Conservation (phyloP, 92 coral and sea anemone species). For the Galaxea fascicularis region DNA sequence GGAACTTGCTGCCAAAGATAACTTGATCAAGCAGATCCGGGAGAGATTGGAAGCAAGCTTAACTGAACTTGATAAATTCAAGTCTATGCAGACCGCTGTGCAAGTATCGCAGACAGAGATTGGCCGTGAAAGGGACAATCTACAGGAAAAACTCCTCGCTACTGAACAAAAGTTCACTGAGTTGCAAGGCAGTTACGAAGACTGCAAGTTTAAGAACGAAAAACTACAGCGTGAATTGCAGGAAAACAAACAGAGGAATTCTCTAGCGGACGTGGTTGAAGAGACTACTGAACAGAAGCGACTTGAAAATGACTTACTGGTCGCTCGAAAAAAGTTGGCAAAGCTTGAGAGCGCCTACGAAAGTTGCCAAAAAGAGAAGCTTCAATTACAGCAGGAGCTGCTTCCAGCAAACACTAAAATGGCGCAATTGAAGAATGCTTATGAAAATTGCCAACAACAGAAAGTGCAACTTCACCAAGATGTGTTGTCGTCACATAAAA, state of each 20-base stretch:
- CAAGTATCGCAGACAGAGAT: conserved; percentile 61
- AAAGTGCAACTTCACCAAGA: conserved; percentile 83
- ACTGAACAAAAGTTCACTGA: conserved; percentile 74
- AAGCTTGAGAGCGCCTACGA: conserved; percentile 89
- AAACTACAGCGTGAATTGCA: conserved; percentile 77
- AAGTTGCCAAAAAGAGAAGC: conserved; percentile 80
- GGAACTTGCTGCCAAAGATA: conserved; percentile 82
- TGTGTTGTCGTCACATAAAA: conserved; percentile 75
- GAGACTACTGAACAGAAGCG: conserved; percentile 65
- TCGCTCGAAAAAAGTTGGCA: conserved; percentile 61
- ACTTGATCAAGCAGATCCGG: conserved; percentile 77
- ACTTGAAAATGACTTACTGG: conserved; percentile 80
- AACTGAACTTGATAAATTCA: conserved; percentile 66
- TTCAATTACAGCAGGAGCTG: conserved; percentile 83
- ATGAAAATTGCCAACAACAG: conserved; percentile 79
- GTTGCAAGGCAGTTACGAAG: conserved; percentile 70
- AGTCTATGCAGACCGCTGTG: conserved; percentile 45
- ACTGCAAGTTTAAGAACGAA: conserved; percentile 69
- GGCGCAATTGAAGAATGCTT: conserved; percentile 82
- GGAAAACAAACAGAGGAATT: conserved; percentile 62
- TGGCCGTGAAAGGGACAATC: conserved; percentile 66
- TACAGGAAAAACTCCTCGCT: conserved; percentile 69
- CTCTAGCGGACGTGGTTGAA: conserved; percentile 67
- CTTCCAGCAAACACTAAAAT: conserved; percentile 83
- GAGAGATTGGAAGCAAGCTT: conserved; percentile 80